Evolutionary conservation across 1,140 invertebrate genomes (phyloP).

Genomic region (Lucilia cuprina): DNA sequence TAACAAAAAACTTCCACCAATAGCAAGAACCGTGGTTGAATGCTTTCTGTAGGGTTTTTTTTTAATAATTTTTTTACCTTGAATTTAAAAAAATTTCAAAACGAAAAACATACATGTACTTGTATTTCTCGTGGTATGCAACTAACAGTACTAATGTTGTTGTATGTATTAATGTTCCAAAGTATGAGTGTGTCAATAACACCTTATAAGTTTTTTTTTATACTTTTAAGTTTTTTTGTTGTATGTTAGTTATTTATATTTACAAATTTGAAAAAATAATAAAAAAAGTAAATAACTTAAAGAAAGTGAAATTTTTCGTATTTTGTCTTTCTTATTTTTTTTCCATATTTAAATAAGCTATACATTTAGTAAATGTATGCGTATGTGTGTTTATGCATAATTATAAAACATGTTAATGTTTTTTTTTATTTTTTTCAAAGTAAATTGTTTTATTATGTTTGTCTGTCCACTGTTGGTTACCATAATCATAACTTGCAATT

Average conservation of each 20-base stretch:
- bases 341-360: neutral
- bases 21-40: neutral
- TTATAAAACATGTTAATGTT: neutral
- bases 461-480: neutral
- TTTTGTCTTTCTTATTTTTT: neutral
- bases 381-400: neutral
- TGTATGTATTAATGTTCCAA: neutral
- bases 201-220: neutral
- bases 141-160: neutral
- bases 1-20: slow-evolving; percentile 19
- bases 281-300: neutral
- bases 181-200: neutral
- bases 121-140: neutral
- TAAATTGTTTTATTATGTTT: neutral
- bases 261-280: neutral
- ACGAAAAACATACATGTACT: neutral
- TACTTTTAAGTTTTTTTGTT: neutral
- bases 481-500: no score
- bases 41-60: no score
- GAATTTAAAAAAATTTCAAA: neutral
- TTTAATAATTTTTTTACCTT: no score
- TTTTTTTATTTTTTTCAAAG: neutral
- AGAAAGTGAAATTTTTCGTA: slow-evolving; percentile 2
- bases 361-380: neutral
- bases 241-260: neutral